Evolutionary conservation across 2,113 vertebrate genomes (phyloP).

Genomic region (Zapornia atra): DNA sequence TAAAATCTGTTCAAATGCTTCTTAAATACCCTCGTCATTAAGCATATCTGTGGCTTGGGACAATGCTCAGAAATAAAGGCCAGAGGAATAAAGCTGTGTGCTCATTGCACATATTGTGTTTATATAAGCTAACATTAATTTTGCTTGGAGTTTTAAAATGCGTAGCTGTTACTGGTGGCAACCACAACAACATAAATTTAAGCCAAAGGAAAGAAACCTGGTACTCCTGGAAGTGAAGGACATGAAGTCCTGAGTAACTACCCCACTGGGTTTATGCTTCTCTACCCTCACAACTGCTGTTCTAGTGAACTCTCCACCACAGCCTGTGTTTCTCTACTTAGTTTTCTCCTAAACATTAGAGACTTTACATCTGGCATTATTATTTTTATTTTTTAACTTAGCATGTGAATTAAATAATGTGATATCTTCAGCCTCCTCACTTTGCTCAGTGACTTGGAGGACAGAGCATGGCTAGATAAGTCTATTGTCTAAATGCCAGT

Average conservation of each 20-base stretch:
- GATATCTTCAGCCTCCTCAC: neutral
- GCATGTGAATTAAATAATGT: neutral
- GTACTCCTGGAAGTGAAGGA: neutral
- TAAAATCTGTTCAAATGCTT: neutral
- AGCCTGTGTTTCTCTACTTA: neutral
- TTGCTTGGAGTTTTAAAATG: neutral
- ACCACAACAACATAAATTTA: neutral
- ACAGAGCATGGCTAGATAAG: neutral
- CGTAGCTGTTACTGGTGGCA: neutral
- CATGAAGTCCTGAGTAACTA: too few species aligned
- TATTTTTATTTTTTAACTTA: neutral
- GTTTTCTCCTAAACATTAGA: neutral
- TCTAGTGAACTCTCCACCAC: neutral
- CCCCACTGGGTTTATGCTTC: neutral
- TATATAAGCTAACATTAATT: neutral
- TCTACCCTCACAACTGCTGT: neutral
- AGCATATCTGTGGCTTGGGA: neutral
- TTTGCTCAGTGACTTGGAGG: neutral
- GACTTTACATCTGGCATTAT: neutral
- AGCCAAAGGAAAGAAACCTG: neutral
- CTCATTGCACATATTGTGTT: neutral
- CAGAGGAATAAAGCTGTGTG: neutral
- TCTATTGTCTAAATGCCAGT: neutral
- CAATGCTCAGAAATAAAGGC: neutral
- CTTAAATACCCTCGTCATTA: neutral